Evolutionary conservation across 2,797 vertebrate species (phyloP).

Genomic region (Eupleurogrammus muticus): DNA sequence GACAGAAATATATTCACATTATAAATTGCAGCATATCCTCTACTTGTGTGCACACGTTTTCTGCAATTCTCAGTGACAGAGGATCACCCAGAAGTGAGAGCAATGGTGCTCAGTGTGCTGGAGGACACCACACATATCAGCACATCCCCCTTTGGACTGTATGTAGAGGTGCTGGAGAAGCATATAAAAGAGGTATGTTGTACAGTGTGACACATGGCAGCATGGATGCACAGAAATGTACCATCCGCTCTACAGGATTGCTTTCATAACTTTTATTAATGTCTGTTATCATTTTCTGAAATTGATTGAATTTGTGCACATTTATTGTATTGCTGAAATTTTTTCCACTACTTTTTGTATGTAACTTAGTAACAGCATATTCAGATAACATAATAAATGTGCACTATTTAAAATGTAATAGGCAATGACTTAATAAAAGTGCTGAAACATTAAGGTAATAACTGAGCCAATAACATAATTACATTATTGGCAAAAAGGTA

Average conservation of each 20-base stretch:
- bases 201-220: neutral
- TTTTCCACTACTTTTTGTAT: too few species aligned
- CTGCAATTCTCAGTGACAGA: slow-evolving; percentile 77
- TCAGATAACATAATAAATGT: too few species aligned
- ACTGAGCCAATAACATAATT: too few species aligned
- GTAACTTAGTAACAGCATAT: too few species aligned
- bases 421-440: too few species aligned
- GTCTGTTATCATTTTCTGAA: slow-evolving; percentile 2
- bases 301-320: neutral
- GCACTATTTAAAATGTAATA: too few species aligned
- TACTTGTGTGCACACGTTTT: slow-evolving; percentile 20
- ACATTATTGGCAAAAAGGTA: too few species aligned
- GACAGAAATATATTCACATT: neutral
- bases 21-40: neutral
- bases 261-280: neutral
- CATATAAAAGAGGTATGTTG: slow-evolving; percentile 83
- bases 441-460: too few species aligned
- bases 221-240: neutral
- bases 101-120: slow-evolving; percentile 79
- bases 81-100: slow-evolving; percentile 88
- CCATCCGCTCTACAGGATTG: neutral
- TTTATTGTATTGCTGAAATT: too few species aligned
- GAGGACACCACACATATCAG: slow-evolving; percentile 65
- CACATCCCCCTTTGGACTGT: slow-evolving; percentile 69
- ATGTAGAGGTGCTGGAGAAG: slow-evolving; percentile 80